These are phyloP conservation scores for Mobula hypostoma DNA, from an alignment of 2,113 vertebrate species.

Conservation along the genomic window DNA sequence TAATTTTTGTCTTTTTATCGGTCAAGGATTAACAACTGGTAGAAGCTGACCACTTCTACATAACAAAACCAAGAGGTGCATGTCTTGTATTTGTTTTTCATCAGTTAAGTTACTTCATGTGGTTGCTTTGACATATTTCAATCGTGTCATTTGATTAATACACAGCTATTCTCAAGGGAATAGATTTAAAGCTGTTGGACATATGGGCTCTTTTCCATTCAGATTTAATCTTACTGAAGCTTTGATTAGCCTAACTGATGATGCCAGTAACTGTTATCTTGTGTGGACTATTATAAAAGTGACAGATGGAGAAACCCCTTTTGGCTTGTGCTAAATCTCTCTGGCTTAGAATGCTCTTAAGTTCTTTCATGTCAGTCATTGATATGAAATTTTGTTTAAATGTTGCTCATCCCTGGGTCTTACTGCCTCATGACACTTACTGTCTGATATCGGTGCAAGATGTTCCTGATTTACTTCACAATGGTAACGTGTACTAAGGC, in stretches of 20 bases:
- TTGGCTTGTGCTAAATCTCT: neutral
- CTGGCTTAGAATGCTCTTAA: neutral
- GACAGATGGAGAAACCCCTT: neutral
- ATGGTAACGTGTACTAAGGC: too few relatives aligned
- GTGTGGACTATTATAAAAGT: neutral
- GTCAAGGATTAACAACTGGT: neutral
- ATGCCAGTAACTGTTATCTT: constrained; percentile 14
- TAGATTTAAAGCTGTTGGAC: neutral
- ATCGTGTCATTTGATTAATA: neutral
- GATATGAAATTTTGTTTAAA: neutral
- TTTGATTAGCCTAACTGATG: constrained; percentile 39
- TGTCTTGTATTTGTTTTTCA: neutral
- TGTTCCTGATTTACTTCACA: too few relatives aligned
- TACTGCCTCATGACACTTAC: too few relatives aligned
- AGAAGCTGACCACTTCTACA: neutral
- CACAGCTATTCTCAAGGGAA: neutral
- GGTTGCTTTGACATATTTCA: neutral
- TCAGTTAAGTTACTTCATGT: neutral
- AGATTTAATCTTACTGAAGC: constrained; percentile 37
- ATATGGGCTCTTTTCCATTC: neutral
- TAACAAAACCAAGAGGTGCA: neutral
- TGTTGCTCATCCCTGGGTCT: too few relatives aligned
- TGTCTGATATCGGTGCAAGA: too few relatives aligned
- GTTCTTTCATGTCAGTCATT: neutral
- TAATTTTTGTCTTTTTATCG: neutral